A percentile compares a stretch with the other conserved stretches of the same genome.
These are phyloP conservation scores for Stenichneumon culpator DNA, from an alignment of 2,888 invertebrate genomes.

Conservation along the genomic window DNA sequence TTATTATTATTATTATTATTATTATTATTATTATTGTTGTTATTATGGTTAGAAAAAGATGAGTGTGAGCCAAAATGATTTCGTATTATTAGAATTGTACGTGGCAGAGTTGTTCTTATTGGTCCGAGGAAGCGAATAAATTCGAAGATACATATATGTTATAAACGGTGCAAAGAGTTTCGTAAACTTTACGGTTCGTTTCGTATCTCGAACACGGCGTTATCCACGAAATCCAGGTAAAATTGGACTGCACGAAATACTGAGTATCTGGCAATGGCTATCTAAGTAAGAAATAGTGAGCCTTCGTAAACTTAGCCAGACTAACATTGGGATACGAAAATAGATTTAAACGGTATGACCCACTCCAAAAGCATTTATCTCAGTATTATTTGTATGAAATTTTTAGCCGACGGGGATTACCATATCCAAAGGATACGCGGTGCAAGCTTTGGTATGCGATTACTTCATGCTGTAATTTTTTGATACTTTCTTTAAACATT, in stretches of 20 bases:
- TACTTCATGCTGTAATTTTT: constrained; percentile 57
- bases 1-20: background rate
- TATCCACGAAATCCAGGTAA: constrained; percentile 3
- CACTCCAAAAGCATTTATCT: constrained; percentile 79
- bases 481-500: constrained; percentile 7
- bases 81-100: background rate
- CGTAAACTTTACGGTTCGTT: background rate
- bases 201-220: background rate
- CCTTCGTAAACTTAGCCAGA: constrained; percentile 77
- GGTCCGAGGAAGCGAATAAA: background rate
- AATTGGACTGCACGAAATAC: constrained; percentile 14
- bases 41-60: background rate
- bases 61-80: background rate
- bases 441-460: constrained; percentile 70
- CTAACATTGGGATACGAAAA: constrained; percentile 81
- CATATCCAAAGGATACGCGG: constrained; percentile 73
- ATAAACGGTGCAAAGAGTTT: background rate
- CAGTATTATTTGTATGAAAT: constrained; percentile 55
- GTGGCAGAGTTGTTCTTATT: background rate
- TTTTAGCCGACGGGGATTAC: constrained; percentile 72
- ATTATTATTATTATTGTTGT: background rate
- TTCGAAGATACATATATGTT: background rate
- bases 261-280: constrained; percentile 33
- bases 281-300: constrained; percentile 76
- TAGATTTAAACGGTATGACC: constrained; percentile 81